Percentiles rank a stretch among this genome's conserved stretches.
These are phyloP conservation scores for Lasioglossum malachurum DNA, from an alignment of 2,888 invertebrate species.

Conservation along the genomic window DNA sequence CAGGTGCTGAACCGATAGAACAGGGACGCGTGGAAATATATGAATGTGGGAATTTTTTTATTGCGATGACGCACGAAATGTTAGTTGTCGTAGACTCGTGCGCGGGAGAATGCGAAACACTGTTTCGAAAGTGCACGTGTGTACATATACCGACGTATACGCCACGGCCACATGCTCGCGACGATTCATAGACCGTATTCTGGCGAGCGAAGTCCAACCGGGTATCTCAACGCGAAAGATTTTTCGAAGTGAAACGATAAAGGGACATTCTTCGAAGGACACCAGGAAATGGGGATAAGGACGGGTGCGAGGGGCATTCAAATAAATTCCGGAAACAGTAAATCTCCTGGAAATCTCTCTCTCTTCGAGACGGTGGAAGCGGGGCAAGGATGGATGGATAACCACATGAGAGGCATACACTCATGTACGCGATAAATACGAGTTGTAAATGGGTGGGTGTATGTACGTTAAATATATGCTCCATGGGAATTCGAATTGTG, in stretches of 20 bases:
- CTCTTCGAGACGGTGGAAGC: constrained; percentile 28
- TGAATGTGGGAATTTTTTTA: background rate
- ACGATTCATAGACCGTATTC: constrained; percentile 20
- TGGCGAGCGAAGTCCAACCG: background rate
- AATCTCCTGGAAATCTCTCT: constrained; percentile 65
- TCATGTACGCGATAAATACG: background rate
- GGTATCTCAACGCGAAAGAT: constrained; percentile 34
- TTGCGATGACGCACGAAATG: background rate
- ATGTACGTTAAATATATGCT: background rate
- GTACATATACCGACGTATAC: background rate
- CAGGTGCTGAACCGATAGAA: too few species aligned
- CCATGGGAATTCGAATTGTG: background rate
- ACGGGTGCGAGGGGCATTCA: constrained; percentile 16
- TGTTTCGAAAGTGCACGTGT: background rate
- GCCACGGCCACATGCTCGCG: background rate
- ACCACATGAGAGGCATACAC: background rate
- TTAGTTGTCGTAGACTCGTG: constrained; percentile 1
- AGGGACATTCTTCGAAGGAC: constrained; percentile 43
- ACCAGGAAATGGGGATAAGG: constrained; percentile 43
- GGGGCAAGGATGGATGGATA: constrained; percentile 24
- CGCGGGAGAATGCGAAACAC: background rate
- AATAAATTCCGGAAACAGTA: constrained; percentile 65
- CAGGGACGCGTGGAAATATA: background rate
- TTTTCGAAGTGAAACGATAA: constrained; percentile 57
- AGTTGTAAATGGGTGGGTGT: background rate